A percentile compares a stretch with the other conserved stretches of the same genome.
Evolutionary conservation across 2,113 vertebrate species (phyloP).

Genomic region (Coreoperca whiteheadi): DNA sequence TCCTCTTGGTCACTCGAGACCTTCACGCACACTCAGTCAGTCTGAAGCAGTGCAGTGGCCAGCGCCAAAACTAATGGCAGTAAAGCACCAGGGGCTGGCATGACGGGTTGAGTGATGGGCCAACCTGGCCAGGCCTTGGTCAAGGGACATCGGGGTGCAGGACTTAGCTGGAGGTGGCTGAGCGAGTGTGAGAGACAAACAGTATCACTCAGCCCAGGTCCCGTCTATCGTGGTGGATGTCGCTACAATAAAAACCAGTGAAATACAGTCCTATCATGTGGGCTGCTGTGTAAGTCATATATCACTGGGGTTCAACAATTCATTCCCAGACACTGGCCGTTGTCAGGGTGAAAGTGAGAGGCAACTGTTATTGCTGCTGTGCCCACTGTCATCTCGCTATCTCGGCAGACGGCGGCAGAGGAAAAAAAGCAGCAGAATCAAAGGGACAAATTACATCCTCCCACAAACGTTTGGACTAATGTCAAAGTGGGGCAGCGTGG

Average conservation of each 20-base stretch:
- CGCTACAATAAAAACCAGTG: slow-evolving; percentile 62
- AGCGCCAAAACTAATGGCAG: slow-evolving; percentile 70
- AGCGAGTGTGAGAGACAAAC: slow-evolving; percentile 56
- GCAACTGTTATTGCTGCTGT: slow-evolving; percentile 52
- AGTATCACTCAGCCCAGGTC: slow-evolving; percentile 43
- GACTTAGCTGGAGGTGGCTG: slow-evolving; percentile 52
- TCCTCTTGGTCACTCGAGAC: slow-evolving; percentile 52
- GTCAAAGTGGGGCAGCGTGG: slow-evolving; percentile 65
- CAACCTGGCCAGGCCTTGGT: slow-evolving; percentile 48
- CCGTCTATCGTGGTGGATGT: slow-evolving; percentile 52
- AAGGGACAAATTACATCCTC: slow-evolving; percentile 66
- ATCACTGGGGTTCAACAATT: slow-evolving; percentile 59
- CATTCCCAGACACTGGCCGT: slow-evolving; percentile 43
- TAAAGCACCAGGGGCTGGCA: slow-evolving; percentile 49
- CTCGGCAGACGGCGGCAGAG: neutral
- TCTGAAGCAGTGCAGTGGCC: slow-evolving; percentile 64
- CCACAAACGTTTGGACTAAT: slow-evolving; percentile 59
- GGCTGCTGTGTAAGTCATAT: slow-evolving; percentile 58
- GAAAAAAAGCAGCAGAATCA: slow-evolving; percentile 38
- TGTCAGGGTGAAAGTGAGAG: slow-evolving; percentile 64
- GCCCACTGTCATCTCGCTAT: slow-evolving; percentile 52
- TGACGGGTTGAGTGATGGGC: slow-evolving; percentile 68
- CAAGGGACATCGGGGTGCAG: slow-evolving; percentile 42
- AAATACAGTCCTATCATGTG: slow-evolving; percentile 64
- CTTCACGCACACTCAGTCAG: slow-evolving; percentile 51